A percentile compares a stretch with the other conserved stretches of the same genome.
Conservation (phyloP, 1,140 invertebrate species). For the Procambarus virginalis region DNA sequence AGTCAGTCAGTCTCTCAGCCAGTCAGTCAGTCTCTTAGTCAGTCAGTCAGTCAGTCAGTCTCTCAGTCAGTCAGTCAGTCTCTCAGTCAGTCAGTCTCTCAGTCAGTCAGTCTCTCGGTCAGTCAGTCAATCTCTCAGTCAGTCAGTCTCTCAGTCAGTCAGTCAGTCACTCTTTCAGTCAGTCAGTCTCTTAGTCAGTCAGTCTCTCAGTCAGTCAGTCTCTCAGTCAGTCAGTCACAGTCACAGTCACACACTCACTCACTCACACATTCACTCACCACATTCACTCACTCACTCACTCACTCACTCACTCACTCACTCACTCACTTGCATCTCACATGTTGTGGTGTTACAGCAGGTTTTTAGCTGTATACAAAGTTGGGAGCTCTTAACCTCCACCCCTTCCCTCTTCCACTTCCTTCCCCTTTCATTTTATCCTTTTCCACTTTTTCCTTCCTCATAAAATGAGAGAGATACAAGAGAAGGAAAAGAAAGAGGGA, state of each 20-base stretch:
- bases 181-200: not conserved
- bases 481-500: no score
- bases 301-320: not conserved
- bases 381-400: no score
- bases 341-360: no score
- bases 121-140: not conserved
- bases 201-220: constrained; percentile 2
- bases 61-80: not conserved
- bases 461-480: no score
- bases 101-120: not conserved
- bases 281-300: not conserved
- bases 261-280: not conserved
- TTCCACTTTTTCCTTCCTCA: no score
- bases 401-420: no score
- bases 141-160: not conserved
- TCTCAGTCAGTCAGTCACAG: not conserved
- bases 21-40: not conserved
- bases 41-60: not conserved
- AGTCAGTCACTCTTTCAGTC: not conserved
- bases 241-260: not conserved
- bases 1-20: not conserved
- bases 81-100: not conserved
- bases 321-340: not conserved
- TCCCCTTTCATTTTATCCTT: no score
- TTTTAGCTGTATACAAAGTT: no score